Evolutionary conservation across 2,797 vertebrate genomes (phyloP).

Genomic region (Rhinichthys osculus): DNA sequence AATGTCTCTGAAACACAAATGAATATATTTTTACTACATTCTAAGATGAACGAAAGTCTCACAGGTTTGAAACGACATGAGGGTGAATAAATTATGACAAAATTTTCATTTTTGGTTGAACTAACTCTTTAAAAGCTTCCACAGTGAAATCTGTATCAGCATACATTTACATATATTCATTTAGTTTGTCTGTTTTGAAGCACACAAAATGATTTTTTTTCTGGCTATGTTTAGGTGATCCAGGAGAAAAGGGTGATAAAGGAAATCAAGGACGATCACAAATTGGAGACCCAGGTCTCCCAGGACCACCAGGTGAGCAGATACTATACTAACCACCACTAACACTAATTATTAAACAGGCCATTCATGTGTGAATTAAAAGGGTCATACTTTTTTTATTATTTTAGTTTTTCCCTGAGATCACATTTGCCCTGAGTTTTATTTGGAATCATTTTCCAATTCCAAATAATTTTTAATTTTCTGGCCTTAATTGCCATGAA

Average conservation of each 20-base stretch:
- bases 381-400: background rate
- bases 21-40: too few relatives aligned
- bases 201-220: conserved; percentile 14
- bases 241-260: conserved; percentile 87
- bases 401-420: background rate
- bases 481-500: background rate
- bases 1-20: too few relatives aligned
- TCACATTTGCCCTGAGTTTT: too few relatives aligned
- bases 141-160: background rate
- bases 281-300: conserved; percentile 87
- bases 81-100: background rate
- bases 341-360: background rate
- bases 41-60: background rate
- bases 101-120: background rate
- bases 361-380: background rate
- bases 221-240: conserved; percentile 79
- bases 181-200: background rate
- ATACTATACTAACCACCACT: background rate
- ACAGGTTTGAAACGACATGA: background rate
- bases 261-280: conserved; percentile 86
- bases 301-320: conserved; percentile 87
- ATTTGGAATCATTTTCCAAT: too few relatives aligned
- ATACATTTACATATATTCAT: background rate
- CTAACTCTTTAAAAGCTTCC: background rate
- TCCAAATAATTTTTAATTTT: too few relatives aligned